Base-by-base conservation (phyloP, 2,797 vertebrate genomes). In the Myotis daubentonii region DNA sequence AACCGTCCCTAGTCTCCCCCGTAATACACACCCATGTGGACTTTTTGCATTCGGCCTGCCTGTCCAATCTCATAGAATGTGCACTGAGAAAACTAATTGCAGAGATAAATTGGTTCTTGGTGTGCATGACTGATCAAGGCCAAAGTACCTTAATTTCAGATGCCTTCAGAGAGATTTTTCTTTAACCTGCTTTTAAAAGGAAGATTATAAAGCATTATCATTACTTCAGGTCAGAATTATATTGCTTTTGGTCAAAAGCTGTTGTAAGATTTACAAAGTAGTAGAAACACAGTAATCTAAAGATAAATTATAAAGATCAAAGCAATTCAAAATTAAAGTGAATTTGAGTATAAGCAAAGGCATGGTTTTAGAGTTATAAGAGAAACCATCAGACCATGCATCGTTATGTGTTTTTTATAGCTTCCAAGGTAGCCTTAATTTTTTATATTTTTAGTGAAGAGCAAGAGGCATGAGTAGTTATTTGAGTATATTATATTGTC, bases 71-170 rank as follows among this genome's bases (percentile, higher is more conserved):
- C 98, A 98, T 99, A 99, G 98, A 98, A 97, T 97, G 98, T 98
- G 97, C 96, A 97, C 98, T 89, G 96, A 85, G 98, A 98, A 98
- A 98, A 97, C 98, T 98, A 98, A 99, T 98, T 98, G 96, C 98
- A 98, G 97, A 98, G 97, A 98, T 98, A 98, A 98, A 98, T 98
- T 98, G 96, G 98, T 98, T 98, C 95, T 96, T 97, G 97, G 82
- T 98, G 97, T 98, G 98, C 98, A 98, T 98, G 98, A 98, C 98
- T 98, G 98, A 99, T 99, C 98, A 98, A 99, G 98, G 98, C 98
- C 97, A 2, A 71, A 97, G 97, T 97, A 97, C 98, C 98, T 98
- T 98, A 98, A 98, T 98, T 98, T 98, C 98, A 99, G 98, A 98
- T 97, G 97, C 98, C 98, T 97, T 98, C 98, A 98, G 98, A 98